These are phyloP conservation scores for Sicus ferrugineus DNA, from an alignment of 2,888 invertebrate species.

Conservation along the genomic window DNA sequence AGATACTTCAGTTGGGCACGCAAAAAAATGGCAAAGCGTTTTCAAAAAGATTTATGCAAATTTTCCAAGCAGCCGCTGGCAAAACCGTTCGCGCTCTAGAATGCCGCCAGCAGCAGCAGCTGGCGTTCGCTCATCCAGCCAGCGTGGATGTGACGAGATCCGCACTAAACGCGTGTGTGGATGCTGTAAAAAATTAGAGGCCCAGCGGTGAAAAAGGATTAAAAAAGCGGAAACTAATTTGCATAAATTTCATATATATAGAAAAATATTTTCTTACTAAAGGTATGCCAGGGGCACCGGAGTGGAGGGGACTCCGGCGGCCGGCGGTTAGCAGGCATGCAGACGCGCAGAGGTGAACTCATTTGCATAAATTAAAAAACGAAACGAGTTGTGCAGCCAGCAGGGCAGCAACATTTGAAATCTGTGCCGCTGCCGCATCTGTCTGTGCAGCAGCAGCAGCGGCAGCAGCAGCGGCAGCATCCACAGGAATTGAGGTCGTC, in stretches of 20 bases:
- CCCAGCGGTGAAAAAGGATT: not conserved
- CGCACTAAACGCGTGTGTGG: too few relatives aligned
- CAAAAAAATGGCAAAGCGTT: not conserved
- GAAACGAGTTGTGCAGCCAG: conserved; percentile 16
- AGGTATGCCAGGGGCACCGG: conserved; percentile 49
- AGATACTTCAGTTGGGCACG: conserved; percentile 49
- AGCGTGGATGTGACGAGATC: too few relatives aligned
- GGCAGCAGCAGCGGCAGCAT: conserved; percentile 2
- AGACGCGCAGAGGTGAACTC: conserved; percentile 22
- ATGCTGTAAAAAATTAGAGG: not conserved
- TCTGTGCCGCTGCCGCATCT: not conserved
- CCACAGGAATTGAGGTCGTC: conserved; percentile 9
- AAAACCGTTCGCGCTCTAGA: not conserved
- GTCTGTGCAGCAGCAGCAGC: not conserved
- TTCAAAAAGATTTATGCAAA: conserved; percentile 25
- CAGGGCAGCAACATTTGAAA: conserved; percentile 3
- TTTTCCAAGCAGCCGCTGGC: conserved; percentile 3
- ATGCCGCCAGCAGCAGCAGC: not conserved
- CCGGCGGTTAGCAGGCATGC: not conserved
- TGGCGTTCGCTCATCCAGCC: not conserved
- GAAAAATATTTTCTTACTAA: conserved; percentile 57
- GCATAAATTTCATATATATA: conserved; percentile 44
- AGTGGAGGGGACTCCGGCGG: conserved; percentile 13
- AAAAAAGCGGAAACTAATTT: conserved; percentile 44
- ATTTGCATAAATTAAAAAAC: conserved; percentile 33